Conservation (phyloP, 2,888 invertebrate genomes). For the Scaptomyza cyrtandrae region DNA sequence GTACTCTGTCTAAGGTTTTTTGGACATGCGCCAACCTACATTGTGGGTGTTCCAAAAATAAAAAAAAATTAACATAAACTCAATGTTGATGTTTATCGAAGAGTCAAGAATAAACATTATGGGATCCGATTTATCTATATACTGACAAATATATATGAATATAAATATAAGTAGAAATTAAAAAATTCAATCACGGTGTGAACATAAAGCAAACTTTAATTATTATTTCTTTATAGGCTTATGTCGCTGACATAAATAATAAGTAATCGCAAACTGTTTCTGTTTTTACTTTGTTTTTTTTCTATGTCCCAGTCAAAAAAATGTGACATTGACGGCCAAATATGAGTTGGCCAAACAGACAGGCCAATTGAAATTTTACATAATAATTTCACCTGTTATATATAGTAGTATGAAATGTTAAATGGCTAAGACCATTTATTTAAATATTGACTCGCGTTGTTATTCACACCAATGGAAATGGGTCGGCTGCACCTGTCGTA, state of each 20-base stretch:
- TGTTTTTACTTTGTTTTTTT: constrained; percentile 2
- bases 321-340: constrained; percentile 51
- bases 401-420: constrained; percentile 32
- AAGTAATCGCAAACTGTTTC: constrained; percentile 40
- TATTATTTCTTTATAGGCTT: constrained; percentile 61
- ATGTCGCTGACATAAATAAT: constrained; percentile 70
- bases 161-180: constrained; percentile 48
- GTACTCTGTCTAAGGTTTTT: constrained; percentile 14
- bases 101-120: constrained; percentile 42
- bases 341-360: constrained; percentile 37
- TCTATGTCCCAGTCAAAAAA: constrained; percentile 38
- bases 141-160: neutral
- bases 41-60: constrained; percentile 39
- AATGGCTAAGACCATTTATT: constrained; percentile 48
- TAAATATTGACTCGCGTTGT: constrained; percentile 55
- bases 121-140: constrained; percentile 26
- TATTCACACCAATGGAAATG: constrained; percentile 65
- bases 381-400: constrained; percentile 33
- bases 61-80: constrained; percentile 46
- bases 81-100: constrained; percentile 45
- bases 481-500: constrained; percentile 60
- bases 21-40: constrained; percentile 25
- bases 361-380: constrained; percentile 40
- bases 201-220: constrained; percentile 74
- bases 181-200: constrained; percentile 58